Base-by-base conservation (phyloP, 2,888 invertebrate species). In the Taphrorychus bicolor region DNA sequence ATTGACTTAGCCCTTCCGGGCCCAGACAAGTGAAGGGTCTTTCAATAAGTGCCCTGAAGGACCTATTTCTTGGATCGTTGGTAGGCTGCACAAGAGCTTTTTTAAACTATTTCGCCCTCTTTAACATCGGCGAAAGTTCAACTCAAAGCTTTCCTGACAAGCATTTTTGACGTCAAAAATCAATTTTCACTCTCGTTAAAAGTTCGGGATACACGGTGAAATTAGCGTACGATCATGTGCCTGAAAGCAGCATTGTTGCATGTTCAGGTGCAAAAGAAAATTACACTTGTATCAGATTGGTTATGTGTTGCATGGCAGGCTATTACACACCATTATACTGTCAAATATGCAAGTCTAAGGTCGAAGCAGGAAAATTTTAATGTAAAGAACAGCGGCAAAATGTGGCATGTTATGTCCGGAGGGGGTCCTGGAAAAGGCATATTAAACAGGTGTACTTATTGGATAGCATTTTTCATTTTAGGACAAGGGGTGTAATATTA, bases 1-100 rank as follows among this genome's bases (percentile, higher is more conserved):
- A 74, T 74, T 74, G 75, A 75, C 72, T 73, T 48, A 73, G 73
- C 72, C 76, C 75, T 75, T 75, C 72, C 74, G 74, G 72, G 65
- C 65, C 59, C 22, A 59, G 64, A 58, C 70, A 51, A 68, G 56
- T 70, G 72, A 75, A 75, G 72, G 73, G 73, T 56, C 60, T 60
- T 69, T 69, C 65, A 65, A 65, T 69, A 66, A 60, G 66, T 53
- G 49, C 48, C 42, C 23, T 19, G 51, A 62, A 40, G 49, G 48
- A 60, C 17, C 59, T 62, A 57, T 67, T 67, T 51, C 62, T 59
- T 58, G 58, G 52, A 42, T 59, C 58, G 18, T 45, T 45, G 45
- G 18, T n/a, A 45, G 45, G 16, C 45, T 17, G 7, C 45, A 17
- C 45, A 45, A 5, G 14, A n/a, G 18, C 18, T 45, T 45, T 2